Percentiles rank a stretch among this genome's conserved stretches.
These are phyloP conservation scores for Podarcis lilfordi DNA, from an alignment of 2,797 vertebrate species.

Conservation along the genomic window DNA sequence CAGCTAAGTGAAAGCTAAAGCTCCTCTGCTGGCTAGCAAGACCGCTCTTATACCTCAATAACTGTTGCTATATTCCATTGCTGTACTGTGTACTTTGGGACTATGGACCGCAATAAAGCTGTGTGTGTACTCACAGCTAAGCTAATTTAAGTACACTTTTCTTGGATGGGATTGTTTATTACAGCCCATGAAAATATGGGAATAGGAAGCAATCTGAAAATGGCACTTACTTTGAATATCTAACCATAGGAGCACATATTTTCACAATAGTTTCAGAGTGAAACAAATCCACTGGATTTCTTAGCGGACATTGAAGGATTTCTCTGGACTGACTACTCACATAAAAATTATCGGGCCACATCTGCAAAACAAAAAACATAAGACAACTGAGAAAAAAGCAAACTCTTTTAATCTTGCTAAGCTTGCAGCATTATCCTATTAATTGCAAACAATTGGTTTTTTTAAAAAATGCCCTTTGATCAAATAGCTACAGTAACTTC, in stretches of 20 bases:
- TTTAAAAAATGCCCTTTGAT: not conserved
- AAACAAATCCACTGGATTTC: constrained; percentile 87
- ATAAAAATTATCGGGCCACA: constrained; percentile 25
- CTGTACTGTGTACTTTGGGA: no score
- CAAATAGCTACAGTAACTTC: not conserved
- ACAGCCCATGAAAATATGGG: not conserved
- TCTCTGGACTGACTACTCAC: constrained; percentile 60
- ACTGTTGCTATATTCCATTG: no score
- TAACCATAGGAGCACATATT: constrained; percentile 96
- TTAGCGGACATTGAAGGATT: constrained; percentile 55
- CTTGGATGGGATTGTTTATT: not conserved
- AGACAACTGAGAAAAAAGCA: not conserved
- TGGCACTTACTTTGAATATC: constrained; percentile 94
- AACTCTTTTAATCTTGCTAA: no score
- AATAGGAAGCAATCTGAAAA: not conserved
- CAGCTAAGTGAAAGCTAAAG: not conserved
- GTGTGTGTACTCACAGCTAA: no score
- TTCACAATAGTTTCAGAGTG: constrained; percentile 85
- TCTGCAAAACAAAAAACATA: constrained; percentile 53
- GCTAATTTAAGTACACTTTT: not conserved
- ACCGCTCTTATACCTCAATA: no score
- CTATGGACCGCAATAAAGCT: no score
- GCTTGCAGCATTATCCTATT: not conserved
- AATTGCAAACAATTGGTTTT: not conserved
- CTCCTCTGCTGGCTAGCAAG: no score